These are phyloP conservation scores for Apantesis nais DNA, from an alignment of 2,888 invertebrate species.

Conservation along the genomic window DNA sequence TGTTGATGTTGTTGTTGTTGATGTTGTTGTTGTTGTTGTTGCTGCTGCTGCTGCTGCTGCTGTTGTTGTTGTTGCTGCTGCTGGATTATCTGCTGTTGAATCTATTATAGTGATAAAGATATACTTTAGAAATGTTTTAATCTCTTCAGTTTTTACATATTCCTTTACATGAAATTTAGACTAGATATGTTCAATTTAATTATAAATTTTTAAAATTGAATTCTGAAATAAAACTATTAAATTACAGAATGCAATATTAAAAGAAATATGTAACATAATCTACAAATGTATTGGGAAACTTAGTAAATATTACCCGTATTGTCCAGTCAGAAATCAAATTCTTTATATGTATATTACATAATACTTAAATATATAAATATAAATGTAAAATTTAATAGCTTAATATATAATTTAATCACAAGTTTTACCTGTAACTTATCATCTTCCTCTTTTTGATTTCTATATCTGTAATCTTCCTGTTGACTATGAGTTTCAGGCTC, in stretches of 20 bases:
- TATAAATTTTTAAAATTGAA: neutral
- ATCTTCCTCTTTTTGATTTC: constrained; percentile 80
- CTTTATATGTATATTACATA: neutral
- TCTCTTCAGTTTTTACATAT: neutral
- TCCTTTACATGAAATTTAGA: neutral
- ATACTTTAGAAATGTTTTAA: neutral
- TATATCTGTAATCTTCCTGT: constrained; percentile 73
- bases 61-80: constrained; percentile 54
- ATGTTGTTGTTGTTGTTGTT: constrained; percentile 71
- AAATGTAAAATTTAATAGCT: neutral
- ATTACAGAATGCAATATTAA: neutral
- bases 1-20: constrained; percentile 74
- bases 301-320: too few species aligned
- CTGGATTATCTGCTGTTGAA: constrained; percentile 80
- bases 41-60: constrained; percentile 55
- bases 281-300: too few species aligned
- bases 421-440: constrained; percentile 61
- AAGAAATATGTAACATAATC: too few species aligned
- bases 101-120: constrained; percentile 46
- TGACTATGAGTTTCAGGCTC: constrained; percentile 71
- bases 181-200: too few species aligned
- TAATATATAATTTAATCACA: neutral
- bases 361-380: neutral
- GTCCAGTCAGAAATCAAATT: neutral
- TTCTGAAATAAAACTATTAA: neutral